phyloP scores from a whole-genome alignment of 2,888 invertebrate genomes.

The Pandemis cinnamomeana region DNA sequence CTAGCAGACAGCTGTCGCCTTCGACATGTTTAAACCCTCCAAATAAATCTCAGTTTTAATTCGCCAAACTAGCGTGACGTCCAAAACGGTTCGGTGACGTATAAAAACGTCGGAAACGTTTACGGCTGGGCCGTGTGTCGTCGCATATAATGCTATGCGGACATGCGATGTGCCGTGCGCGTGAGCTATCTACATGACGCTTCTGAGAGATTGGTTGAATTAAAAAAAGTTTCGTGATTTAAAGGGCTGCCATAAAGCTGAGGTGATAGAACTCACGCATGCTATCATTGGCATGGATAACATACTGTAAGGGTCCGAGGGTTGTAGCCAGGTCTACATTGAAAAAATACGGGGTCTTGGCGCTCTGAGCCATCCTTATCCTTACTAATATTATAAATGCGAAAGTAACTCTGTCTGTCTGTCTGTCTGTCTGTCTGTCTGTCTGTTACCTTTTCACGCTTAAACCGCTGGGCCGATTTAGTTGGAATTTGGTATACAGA shows the following conservation, averaged over 20 bases:
- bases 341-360: too few species aligned
- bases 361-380: too few species aligned
- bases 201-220: conserved; percentile 26
- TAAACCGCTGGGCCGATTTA: too few species aligned
- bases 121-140: conserved; percentile 18
- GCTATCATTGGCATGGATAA: neutral
- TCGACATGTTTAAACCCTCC: too few species aligned
- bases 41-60: conserved; percentile 5
- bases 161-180: conserved; percentile 37
- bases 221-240: conserved; percentile 28
- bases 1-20: too few species aligned
- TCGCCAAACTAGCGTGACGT: conserved; percentile 25
- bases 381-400: too few species aligned
- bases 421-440: too few species aligned
- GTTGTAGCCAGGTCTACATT: too few species aligned
- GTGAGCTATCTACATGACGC: conserved; percentile 27
- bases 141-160: conserved; percentile 4
- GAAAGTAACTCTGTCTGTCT: too few species aligned
- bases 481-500: too few species aligned
- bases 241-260: conserved; percentile 2
- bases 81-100: conserved; percentile 29
- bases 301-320: too few species aligned
- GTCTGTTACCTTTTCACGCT: too few species aligned
- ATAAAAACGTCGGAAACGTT: conserved; percentile 30
- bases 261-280: conserved; percentile 1